These are phyloP conservation scores for Hirtodrosophila confusa DNA, from an alignment of 2,888 invertebrate genomes.

Conservation along the genomic window DNA sequence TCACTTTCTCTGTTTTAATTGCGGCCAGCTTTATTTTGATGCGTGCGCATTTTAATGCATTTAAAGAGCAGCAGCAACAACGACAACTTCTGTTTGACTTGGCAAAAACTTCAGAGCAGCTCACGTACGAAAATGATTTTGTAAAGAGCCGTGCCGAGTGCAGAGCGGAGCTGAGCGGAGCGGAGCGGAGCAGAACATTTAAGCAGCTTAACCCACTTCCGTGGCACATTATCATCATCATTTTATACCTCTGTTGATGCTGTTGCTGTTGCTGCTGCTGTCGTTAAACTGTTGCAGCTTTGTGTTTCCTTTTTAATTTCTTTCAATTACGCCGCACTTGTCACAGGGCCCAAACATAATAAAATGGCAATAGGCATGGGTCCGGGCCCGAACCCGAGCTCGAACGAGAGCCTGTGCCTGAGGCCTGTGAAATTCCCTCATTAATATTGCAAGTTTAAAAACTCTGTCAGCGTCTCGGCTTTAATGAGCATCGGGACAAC, in stretches of 20 bases:
- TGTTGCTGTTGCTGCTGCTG: conserved; percentile 36
- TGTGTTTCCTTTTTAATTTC: conserved; percentile 67
- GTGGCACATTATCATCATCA: conserved; percentile 72
- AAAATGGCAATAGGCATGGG: too few species aligned
- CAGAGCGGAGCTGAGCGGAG: conserved; percentile 16
- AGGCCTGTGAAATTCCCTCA: conserved; percentile 57
- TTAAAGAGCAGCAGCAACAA: conserved; percentile 34
- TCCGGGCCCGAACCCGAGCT: too few species aligned
- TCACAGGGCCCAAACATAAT: conserved; percentile 37
- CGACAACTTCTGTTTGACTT: conserved; percentile 30
- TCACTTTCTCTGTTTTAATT: conserved; percentile 74
- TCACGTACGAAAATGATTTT: conserved; percentile 63
- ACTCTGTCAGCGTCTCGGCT: conserved; percentile 11
- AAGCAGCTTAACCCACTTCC: conserved; percentile 80
- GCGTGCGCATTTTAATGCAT: conserved; percentile 70
- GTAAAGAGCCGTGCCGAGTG: conserved; percentile 10
- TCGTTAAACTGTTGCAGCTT: conserved; percentile 57
- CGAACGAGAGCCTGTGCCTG: too few species aligned
- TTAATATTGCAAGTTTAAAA: conserved; percentile 55
- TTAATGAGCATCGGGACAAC: conserved; percentile 34
- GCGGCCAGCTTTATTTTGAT: conserved; percentile 72
- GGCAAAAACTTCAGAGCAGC: conserved; percentile 36
- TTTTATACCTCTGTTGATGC: conserved; percentile 46
- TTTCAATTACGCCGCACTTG: conserved; percentile 76
- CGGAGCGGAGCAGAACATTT: conserved; percentile 64